Conservation (phyloP, 2,888 invertebrate genomes). For the Anaspis maculata region DNA sequence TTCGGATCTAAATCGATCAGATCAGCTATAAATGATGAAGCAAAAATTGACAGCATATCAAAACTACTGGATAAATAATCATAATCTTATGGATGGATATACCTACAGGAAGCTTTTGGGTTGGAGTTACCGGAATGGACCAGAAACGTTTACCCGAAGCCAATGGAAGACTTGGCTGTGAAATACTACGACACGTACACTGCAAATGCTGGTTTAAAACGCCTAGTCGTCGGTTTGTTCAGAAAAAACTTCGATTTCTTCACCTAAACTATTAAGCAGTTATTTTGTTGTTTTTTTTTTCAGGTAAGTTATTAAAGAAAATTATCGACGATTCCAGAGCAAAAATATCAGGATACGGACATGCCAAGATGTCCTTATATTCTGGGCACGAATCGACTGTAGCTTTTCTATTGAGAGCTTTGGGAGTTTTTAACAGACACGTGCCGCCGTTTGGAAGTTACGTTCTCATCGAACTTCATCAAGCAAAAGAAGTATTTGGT, state of each 20-base stretch:
- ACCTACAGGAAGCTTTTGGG: conserved; percentile 29
- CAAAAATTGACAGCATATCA: too few relatives aligned
- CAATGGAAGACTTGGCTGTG: conserved; percentile 31
- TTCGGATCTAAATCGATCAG: too few relatives aligned
- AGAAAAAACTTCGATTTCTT: too few relatives aligned
- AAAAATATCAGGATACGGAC: conserved; percentile 18
- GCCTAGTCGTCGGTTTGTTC: conserved; percentile 22
- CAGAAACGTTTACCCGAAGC: conserved; percentile 31
- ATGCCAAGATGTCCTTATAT: conserved; percentile 28
- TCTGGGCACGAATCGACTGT: conserved; percentile 30
- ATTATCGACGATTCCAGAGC: conserved; percentile 21
- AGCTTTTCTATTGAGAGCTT: conserved; percentile 24
- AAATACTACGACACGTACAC: conserved; percentile 34
- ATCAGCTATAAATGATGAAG: too few relatives aligned
- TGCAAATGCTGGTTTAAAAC: conserved; percentile 22
- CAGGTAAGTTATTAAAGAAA: conserved; percentile 32
- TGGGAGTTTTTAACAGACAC: conserved; percentile 16
- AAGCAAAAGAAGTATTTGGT: conserved; percentile 18
- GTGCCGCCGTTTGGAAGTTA: conserved; percentile 28
- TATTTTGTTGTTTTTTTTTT: too few relatives aligned
- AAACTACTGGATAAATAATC: too few relatives aligned
- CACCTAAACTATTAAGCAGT: too few relatives aligned
- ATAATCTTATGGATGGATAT: too few relatives aligned
- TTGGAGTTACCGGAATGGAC: conserved; percentile 41
- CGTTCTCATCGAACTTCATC: conserved; percentile 24